These are phyloP conservation scores for Varanus salvator DNA, from an alignment of 2,113 vertebrate genomes.

Conservation along the genomic window DNA sequence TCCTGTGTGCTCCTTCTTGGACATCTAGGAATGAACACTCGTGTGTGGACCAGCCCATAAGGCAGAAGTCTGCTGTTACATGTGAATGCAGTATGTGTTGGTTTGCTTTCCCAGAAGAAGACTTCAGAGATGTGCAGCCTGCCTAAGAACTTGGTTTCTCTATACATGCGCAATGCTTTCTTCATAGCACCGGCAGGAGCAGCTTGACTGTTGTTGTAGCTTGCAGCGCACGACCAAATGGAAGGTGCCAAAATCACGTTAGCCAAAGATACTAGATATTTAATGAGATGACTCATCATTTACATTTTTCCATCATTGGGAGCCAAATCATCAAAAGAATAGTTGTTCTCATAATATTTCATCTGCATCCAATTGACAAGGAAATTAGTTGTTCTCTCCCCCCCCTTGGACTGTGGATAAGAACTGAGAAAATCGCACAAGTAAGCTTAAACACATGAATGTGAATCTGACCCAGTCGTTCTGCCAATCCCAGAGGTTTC, in stretches of 20 bases:
- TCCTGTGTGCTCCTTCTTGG: background rate
- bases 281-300: slow-evolving; percentile 29
- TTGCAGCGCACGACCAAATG: background rate
- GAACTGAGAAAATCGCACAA: background rate
- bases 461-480: slow-evolving; percentile 38
- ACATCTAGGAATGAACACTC: background rate
- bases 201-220: slow-evolving; percentile 5
- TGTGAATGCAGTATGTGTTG: background rate
- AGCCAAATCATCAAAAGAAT: slow-evolving; percentile 58
- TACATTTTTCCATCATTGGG: slow-evolving; percentile 30
- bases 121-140: background rate
- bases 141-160: background rate
- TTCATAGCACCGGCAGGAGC: background rate
- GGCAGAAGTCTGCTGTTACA: background rate
- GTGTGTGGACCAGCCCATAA: background rate
- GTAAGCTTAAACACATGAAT: slow-evolving; percentile 38
- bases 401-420: slow-evolving; percentile 28
- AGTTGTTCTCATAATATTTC: slow-evolving; percentile 40
- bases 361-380: slow-evolving; percentile 45
- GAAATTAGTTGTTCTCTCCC: background rate
- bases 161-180: background rate
- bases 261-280: background rate
- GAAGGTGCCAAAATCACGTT: background rate
- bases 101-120: background rate
- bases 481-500: slow-evolving; percentile 38